Evolutionary conservation across 2,797 vertebrate species (phyloP).

Genomic region (Tympanoctomys barrerae): DNA sequence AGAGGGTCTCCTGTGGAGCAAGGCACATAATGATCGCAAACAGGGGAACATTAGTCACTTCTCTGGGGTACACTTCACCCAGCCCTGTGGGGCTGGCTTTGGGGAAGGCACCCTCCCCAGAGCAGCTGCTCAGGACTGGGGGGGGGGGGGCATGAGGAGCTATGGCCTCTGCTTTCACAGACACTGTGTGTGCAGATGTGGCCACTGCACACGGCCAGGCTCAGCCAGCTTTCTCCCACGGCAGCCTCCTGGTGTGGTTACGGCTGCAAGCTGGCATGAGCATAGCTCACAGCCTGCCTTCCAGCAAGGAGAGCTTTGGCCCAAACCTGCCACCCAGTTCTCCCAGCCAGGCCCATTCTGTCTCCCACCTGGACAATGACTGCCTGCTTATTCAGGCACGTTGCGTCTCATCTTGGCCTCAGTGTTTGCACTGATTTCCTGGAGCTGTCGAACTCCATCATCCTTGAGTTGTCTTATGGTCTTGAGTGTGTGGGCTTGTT

Average conservation of each 20-base stretch:
- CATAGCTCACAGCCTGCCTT: not conserved
- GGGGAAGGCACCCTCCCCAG: not conserved
- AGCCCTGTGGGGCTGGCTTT: not conserved
- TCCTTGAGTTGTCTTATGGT: not conserved
- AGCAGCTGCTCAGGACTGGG: not conserved
- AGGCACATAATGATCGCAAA: not conserved
- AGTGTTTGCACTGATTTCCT: not conserved
- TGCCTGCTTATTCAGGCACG: not conserved
- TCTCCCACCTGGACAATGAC: not conserved
- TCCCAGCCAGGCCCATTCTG: fast-evolving
- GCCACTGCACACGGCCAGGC: not conserved
- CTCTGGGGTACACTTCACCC: not conserved
- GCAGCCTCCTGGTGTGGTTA: not conserved
- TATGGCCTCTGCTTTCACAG: not conserved
- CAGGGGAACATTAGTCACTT: not conserved
- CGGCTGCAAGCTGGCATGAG: not conserved
- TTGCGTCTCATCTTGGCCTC: not conserved
- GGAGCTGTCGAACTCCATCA: not conserved
- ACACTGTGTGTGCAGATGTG: not conserved
- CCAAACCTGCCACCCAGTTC: not conserved
- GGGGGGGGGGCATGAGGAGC: not conserved
- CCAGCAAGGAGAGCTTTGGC: not conserved
- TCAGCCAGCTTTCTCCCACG: not conserved
- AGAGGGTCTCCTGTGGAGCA: not conserved
- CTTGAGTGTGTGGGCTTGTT: not conserved